These are phyloP conservation scores for Pycnonotus jocosus DNA, from an alignment of 2,113 vertebrate genomes.

Conservation along the genomic window DNA sequence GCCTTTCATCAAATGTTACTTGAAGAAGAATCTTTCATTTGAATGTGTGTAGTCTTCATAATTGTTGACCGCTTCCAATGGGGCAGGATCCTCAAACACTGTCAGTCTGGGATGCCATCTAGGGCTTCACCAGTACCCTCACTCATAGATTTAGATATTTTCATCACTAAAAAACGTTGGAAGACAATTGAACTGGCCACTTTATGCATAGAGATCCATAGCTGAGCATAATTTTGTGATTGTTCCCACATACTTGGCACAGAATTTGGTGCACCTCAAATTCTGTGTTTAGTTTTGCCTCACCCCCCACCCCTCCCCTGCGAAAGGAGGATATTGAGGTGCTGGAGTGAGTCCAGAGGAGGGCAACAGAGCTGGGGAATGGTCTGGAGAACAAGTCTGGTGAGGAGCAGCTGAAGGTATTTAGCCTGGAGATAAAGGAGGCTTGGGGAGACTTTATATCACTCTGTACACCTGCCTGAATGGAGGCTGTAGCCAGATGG, in stretches of 20 bases:
- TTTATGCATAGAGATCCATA: neutral
- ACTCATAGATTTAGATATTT: neutral
- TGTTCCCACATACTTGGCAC: neutral
- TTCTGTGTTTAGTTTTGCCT: neutral
- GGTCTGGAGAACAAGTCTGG: neutral
- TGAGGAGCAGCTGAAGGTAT: neutral
- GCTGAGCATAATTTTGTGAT: neutral
- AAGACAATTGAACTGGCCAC: neutral
- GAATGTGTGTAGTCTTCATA: neutral
- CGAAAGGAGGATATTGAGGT: neutral
- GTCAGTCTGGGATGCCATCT: neutral
- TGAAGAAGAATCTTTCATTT: neutral
- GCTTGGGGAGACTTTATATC: neutral
- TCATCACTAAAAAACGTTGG: neutral
- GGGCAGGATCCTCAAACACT: neutral
- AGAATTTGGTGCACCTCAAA: neutral
- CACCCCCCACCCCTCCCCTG: no score
- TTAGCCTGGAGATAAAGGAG: neutral
- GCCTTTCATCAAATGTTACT: neutral
- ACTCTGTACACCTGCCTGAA: neutral
- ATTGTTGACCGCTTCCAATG: neutral
- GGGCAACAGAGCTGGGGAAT: neutral
- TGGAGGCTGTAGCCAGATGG: neutral
- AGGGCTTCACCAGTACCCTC: neutral
- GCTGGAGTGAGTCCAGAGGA: neutral